Base-by-base conservation (phyloP, 2,797 vertebrate species). In the Amblyopsis hoosieri region DNA sequence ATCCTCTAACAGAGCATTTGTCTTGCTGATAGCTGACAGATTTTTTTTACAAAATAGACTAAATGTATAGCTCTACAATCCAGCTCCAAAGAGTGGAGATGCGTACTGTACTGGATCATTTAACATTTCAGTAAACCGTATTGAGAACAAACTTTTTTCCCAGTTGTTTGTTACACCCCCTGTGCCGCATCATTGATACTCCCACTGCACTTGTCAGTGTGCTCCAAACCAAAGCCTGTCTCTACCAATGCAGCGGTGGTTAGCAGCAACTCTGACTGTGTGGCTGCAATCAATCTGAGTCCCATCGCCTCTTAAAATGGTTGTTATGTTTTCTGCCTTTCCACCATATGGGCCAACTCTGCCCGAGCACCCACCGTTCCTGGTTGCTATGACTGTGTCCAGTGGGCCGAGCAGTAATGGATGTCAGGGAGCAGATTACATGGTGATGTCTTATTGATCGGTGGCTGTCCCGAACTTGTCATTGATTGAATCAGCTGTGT, bases 361-460 rank as follows among this genome's bases (percentile, higher is more conserved):
- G 59, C 54, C 59, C 7, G 51, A 42, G 15, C 47, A n/a, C 69
- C 37, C 55, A 59, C 58, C 61, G 57, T 54, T 23, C 19, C 19
- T 23, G 19, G 62, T 83, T 69, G 59, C 71, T 57, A 64, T 53
- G 81, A 69, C 71, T 61, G 59, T 60, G 76, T 66, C 48, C 67
- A 60, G 48, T 62, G 64, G 63, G 54, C 66, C 72, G 51, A 69
- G 54, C 62, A 49, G 68, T 71, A 79, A 83, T 78, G 66, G 70
- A 80, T 82, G 75, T 79, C 74, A 69, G 60, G 47, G 66, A 76
- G 65, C 67, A 77, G 74, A 84, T 82, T 78, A 83, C 78, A 78
- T 54, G 57, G 72, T 71, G 67, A 73, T 72, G 69, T 61, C 50
- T 66, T 87, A 87, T 85, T 82, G 83, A 85, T 83, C 46, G 11